Base-by-base conservation (phyloP, 2,797 vertebrate genomes). In the Poeciliopsis turneri region DNA sequence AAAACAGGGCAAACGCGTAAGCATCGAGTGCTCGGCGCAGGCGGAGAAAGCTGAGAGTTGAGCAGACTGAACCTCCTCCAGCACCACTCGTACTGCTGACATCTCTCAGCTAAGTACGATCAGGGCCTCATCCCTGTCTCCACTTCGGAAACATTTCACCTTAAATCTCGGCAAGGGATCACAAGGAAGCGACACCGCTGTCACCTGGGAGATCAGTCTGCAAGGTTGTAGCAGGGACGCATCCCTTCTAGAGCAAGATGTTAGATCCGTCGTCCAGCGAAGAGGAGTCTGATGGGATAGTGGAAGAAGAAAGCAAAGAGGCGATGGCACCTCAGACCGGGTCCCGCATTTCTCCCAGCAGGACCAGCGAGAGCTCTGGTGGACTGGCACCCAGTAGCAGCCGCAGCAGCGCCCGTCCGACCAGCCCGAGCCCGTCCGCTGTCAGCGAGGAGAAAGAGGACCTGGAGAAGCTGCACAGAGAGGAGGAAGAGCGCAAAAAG, bases 241-340 rank as follows among this genome's bases (percentile, higher is more conserved):
- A 71, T 81, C 84, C 30, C 78, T 84, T 79, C 72, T 76, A 86
- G 43, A 36, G 30, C 84, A 93, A 95, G 89, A 99, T 99, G 98
- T 94, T 99, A 94, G 98, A 99, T 92, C 98, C 98, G 83, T 99
- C 98, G 94, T 99, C 98, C 94, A 99, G 97, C 93, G 98, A 98
- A 91, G 98, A 99, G 89, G 98, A 99, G 93, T 98, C 97, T 53
- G 98, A 99, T 90, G 98, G 97, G 96, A 96, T 98, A 91, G 96
- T 98, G 90, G 98, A 99, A 84, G 97, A 98, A 92, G 98, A 99
- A 90, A 97, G 96, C 94, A 97, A 97, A 93, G 98, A 98, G 95
- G 96, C 94, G 90, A 96, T 96, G 92, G 96, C 97, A 83, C 97
- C 97, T 74, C 97, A 93, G 95, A 94, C 93, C 89, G 96, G 97